Conservation (phyloP, 2,888 invertebrate species). For the Hetaerina titia region DNA sequence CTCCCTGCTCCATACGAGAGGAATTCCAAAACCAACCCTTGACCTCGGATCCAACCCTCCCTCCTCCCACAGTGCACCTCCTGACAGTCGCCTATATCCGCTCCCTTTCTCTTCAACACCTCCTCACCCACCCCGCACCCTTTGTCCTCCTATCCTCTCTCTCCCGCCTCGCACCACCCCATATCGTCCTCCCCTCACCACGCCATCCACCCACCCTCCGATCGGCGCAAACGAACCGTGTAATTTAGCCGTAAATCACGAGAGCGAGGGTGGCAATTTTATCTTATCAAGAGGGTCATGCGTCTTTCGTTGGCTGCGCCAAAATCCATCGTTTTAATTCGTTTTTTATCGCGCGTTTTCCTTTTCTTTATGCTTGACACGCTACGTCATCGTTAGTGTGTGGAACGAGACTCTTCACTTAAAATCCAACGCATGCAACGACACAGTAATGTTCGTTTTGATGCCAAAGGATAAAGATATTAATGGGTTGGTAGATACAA, state of each 20-base stretch:
- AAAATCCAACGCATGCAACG: not conserved
- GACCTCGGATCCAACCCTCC: not conserved
- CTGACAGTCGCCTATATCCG: not conserved
- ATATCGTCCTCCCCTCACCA: not conserved
- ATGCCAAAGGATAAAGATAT: not conserved
- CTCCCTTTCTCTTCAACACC: slow-evolving; percentile 11
- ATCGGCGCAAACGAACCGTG: slow-evolving; percentile 42
- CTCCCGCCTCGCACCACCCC: not conserved
- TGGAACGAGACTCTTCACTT: not conserved
- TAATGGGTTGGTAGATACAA: not conserved
- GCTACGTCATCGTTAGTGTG: slow-evolving; percentile 10
- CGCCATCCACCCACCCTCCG: not conserved
- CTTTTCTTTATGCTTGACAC: slow-evolving; percentile 5
- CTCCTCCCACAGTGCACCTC: not conserved
- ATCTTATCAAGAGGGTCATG: slow-evolving; percentile 44
- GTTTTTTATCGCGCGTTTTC: not conserved
- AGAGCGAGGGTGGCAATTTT: slow-evolving; percentile 24
- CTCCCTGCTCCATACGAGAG: not conserved
- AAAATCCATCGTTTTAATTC: slow-evolving; percentile 41
- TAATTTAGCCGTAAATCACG: slow-evolving; percentile 51
- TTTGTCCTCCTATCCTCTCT: not conserved
- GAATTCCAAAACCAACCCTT: slow-evolving; percentile 5
- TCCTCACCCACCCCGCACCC: not conserved
- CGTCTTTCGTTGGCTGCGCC: not conserved
- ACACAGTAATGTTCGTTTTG: not conserved